Evolutionary conservation across 2,797 vertebrate species (phyloP).

Genomic region (Iguana delicatissima): DNA sequence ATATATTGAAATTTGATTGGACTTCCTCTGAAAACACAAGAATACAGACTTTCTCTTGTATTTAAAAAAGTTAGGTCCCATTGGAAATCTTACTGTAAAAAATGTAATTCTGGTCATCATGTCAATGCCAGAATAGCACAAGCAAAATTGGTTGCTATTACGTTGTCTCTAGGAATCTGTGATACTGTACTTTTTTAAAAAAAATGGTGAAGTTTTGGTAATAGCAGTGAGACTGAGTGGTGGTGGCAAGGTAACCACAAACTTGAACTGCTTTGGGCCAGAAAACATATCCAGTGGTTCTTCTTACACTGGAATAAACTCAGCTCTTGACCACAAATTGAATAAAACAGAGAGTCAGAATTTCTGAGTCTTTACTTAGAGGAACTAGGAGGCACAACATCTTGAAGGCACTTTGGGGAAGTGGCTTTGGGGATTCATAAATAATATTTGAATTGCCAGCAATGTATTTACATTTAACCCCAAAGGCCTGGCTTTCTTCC

Average conservation of each 20-base stretch:
- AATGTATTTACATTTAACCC: not conserved
- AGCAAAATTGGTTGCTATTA: not conserved
- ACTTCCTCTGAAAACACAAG: not conserved
- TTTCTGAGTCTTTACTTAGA: not conserved
- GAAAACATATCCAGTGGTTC: not conserved
- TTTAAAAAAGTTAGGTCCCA: not conserved
- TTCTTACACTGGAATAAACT: conserved; percentile 3
- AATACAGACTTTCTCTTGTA: not conserved
- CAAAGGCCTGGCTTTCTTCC: not conserved
- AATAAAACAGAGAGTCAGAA: not conserved
- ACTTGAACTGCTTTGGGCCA: not conserved
- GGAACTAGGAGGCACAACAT: not conserved
- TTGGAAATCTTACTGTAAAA: not conserved
- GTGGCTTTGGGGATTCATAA: not conserved
- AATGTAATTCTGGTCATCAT: not conserved
- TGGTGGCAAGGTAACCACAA: not conserved
- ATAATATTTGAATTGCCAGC: conserved; percentile 12
- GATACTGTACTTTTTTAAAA: not conserved
- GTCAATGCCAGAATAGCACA: not conserved
- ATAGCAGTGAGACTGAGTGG: not conserved
- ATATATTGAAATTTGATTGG: no score
- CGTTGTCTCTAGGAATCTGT: not conserved
- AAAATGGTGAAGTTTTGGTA: not conserved
- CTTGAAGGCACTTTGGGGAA: not conserved
- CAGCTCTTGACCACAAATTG: not conserved